Conservation (phyloP, 2,113 vertebrate genomes). For the Speoplatyrhinus poulsoni region DNA sequence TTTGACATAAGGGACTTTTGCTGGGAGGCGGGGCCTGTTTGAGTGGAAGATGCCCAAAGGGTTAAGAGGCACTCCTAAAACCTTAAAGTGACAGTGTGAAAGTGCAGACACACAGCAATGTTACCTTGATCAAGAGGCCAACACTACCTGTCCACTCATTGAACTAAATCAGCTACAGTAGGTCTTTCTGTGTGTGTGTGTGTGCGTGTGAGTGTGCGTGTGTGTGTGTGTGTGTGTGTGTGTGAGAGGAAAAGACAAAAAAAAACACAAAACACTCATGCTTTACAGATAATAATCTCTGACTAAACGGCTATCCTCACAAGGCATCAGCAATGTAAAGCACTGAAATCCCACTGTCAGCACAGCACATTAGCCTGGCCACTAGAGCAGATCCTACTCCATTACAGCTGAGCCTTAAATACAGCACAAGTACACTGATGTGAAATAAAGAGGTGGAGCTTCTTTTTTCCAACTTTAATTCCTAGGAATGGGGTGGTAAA, state of each 20-base stretch:
- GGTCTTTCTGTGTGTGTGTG: no score
- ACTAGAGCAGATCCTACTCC: constrained; percentile 1
- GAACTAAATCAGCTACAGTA: no score
- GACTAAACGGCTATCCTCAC: background rate
- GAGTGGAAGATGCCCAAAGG: no score
- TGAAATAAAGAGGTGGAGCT: background rate
- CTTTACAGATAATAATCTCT: background rate
- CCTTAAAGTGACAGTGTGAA: no score
- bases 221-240: no score
- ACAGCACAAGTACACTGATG: background rate
- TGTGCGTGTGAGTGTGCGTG: no score
- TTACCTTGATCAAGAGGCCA: no score
- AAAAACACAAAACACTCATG: background rate
- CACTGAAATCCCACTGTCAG: background rate
- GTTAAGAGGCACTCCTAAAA: no score
- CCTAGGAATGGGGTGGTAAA: background rate
- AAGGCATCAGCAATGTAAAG: background rate
- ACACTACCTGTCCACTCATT: no score
- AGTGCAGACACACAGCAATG: no score
- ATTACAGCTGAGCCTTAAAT: constrained; percentile 5
- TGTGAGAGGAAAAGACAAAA: no score
- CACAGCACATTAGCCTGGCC: background rate
- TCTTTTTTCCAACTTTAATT: constrained; percentile 3
- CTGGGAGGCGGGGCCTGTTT: no score
- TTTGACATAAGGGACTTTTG: background rate